Evolutionary conservation across 2,888 invertebrate genomes (phyloP), one percentile per base, ranked within the genome.

Genomic region (Parnassius apollo): DNA sequence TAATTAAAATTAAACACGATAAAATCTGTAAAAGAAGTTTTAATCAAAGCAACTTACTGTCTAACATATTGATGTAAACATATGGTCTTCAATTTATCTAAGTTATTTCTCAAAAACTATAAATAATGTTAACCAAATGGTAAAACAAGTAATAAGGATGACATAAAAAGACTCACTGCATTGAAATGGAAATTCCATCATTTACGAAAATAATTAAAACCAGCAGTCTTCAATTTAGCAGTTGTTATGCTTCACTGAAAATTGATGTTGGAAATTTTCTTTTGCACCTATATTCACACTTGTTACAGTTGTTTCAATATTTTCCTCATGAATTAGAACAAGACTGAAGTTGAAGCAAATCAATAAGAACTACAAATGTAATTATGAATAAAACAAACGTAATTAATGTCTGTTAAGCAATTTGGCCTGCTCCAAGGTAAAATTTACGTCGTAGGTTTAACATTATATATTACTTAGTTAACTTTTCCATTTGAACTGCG

Each of bases 201-300:
- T 71, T 53, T 65, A 64, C 65, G 56, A 13, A 46, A 68, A 65
- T 42, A 61, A 58, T 35, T 63, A 44, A 69, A 68, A 64, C 68
- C 59, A 63, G 57, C 50, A 57, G 42, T 65, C 63, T 55, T 67
- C 59, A 57, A 46, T 54, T 51, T 3, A n/a, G 46, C 74, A 69
- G 65, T 67, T 69, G 85, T 84, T 81, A 80, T 75, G 77, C 80
- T 84, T 80, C 75, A 82, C 85, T 87, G 87, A 88, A 89, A 87
- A 77, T 72, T 76, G 71, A 71, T 72, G 70, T 72, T 18, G 66
- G 68, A 66, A 67, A 64, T 60, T 61, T 68, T 73, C 72, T 75
- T 75, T 50, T 83, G 86, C 71, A 66, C 73, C 90, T 87, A 83
- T 66, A 66, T 90, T 90, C 91, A 91, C 73, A 70, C 72, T 69